These are phyloP conservation scores for Ommatoiulus sabulosus DNA, from an alignment of 2,888 invertebrate species.

Conservation along the genomic window DNA sequence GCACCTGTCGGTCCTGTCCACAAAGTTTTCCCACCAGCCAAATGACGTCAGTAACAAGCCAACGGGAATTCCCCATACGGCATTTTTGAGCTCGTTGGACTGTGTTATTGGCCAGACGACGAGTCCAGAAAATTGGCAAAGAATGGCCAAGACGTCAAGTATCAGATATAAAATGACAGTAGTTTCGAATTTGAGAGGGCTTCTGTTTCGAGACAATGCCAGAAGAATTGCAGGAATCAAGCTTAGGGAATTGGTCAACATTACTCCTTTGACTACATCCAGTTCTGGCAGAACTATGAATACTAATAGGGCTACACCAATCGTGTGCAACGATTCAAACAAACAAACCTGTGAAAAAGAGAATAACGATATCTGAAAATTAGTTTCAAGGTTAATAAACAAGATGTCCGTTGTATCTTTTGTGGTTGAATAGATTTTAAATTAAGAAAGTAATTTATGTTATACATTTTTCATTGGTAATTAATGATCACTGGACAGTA, in stretches of 20 bases:
- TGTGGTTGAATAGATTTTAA: too few species aligned
- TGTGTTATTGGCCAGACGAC: conserved; percentile 76
- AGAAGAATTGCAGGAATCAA: conserved; percentile 69
- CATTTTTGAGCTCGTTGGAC: conserved; percentile 56
- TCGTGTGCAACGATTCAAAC: conserved; percentile 69
- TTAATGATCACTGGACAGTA: too few species aligned
- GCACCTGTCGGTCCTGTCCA: conserved; percentile 78
- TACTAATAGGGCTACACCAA: conserved; percentile 70
- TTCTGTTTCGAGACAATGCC: conserved; percentile 63
- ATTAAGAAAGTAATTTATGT: too few species aligned
- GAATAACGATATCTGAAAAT: not conserved
- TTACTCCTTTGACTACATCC: conserved; percentile 69
- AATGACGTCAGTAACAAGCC: conserved; percentile 87
- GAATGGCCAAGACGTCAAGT: conserved; percentile 74
- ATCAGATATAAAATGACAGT: conserved; percentile 67
- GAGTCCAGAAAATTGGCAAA: conserved; percentile 77
- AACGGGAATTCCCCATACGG: conserved; percentile 86
- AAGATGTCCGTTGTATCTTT: too few species aligned
- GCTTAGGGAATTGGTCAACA: conserved; percentile 70
- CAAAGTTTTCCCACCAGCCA: conserved; percentile 99
- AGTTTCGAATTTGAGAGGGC: conserved; percentile 64
- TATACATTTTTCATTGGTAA: too few species aligned
- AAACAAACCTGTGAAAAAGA: conserved; percentile 65
- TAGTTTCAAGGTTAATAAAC: too few species aligned
- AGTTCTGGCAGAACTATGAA: conserved; percentile 70